phyloP scores from a whole-genome alignment of 2,113 vertebrate genomes.

The Caloenas nicobarica region DNA sequence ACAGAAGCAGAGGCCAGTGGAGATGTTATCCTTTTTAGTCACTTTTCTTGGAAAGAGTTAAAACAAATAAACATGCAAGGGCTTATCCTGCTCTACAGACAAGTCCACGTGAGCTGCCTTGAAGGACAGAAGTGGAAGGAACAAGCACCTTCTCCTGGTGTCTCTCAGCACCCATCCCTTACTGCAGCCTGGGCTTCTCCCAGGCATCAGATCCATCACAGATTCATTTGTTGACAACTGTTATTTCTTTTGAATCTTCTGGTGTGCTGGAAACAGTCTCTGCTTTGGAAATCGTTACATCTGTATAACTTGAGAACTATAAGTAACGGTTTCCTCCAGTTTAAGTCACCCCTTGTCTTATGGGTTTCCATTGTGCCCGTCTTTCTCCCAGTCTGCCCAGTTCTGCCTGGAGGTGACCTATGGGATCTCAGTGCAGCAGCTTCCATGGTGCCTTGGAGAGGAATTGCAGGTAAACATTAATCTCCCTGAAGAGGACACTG shows the following conservation, averaged over 20 bases:
- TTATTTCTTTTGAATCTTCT: background rate
- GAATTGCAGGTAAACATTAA: background rate
- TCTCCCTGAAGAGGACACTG: background rate
- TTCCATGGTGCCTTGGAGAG: background rate
- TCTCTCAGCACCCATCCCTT: background rate
- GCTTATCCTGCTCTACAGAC: background rate
- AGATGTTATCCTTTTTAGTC: background rate
- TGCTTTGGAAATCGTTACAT: slow-evolving; percentile 34
- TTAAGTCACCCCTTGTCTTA: background rate
- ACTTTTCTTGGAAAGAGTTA: background rate
- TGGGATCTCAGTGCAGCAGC: background rate
- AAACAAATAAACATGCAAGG: background rate
- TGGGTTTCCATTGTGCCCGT: background rate
- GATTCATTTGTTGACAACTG: background rate
- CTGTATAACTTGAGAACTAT: background rate
- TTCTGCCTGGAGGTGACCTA: background rate
- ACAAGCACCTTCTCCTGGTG: background rate
- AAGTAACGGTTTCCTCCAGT: background rate
- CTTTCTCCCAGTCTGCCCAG: background rate
- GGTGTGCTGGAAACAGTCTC: background rate
- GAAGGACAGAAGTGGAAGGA: background rate
- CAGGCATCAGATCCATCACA: background rate
- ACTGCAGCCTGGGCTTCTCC: background rate
- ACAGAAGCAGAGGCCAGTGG: background rate
- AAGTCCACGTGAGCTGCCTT: background rate